Conservation (phyloP, 2,888 invertebrate species). For the Drosophila gaucha region DNA sequence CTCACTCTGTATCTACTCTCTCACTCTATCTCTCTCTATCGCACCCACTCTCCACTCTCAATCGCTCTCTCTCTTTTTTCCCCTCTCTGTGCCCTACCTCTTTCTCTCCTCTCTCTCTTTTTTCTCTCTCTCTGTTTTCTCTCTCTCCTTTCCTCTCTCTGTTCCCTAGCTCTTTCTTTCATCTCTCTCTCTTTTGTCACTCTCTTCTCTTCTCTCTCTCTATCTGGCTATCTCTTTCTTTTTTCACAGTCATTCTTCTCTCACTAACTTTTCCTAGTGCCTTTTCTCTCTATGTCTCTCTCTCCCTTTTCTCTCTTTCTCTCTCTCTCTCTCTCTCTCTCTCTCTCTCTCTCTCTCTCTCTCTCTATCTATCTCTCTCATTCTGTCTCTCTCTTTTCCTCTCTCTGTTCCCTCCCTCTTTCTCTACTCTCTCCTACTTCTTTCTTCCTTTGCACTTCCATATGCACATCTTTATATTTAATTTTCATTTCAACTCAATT, state of each 20-base stretch:
- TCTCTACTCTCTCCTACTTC: not conserved
- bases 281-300: not conserved
- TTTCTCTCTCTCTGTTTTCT: not conserved
- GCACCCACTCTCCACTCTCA: not conserved
- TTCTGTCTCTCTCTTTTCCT: not conserved
- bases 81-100: not conserved
- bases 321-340: not conserved
- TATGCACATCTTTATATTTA: too few species aligned
- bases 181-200: not conserved
- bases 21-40: not conserved
- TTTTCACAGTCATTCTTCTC: not conserved
- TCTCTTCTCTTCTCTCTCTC: too few species aligned
- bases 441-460: too few species aligned
- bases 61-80: not conserved
- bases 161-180: too few species aligned
- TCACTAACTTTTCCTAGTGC: too few species aligned
- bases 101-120: not conserved
- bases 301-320: not conserved
- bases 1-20: not conserved
- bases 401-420: not conserved
- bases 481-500: too few species aligned
- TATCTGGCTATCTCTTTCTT: not conserved
- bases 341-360: not conserved
- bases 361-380: not conserved
- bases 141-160: not conserved